Evolutionary conservation across 2,888 invertebrate species (phyloP).

Genomic region (Ennomos erosarius): DNA sequence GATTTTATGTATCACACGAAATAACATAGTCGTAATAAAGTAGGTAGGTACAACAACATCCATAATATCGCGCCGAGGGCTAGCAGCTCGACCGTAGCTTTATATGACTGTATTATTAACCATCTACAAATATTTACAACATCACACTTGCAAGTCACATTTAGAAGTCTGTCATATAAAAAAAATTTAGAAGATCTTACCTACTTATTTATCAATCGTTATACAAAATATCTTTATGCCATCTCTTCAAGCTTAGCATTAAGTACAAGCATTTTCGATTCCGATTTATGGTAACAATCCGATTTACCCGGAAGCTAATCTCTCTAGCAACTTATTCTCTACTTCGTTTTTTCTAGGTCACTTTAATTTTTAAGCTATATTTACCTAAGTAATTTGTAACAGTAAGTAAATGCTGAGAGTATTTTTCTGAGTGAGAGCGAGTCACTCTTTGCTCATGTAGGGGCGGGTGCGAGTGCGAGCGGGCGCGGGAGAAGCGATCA

Average conservation of each 20-base stretch:
- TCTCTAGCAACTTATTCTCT: constrained; percentile 71
- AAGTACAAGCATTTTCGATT: constrained; percentile 64
- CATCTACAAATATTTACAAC: constrained; percentile 66
- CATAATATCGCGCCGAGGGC: constrained; percentile 52
- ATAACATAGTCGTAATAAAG: constrained; percentile 49
- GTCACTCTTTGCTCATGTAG: constrained; percentile 41
- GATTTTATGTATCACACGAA: constrained; percentile 73
- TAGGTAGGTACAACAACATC: constrained; percentile 54
- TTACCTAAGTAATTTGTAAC: constrained; percentile 58
- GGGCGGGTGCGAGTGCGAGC: constrained; percentile 46
- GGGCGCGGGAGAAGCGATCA: constrained; percentile 25
- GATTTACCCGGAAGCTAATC: constrained; percentile 61
- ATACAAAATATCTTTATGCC: constrained; percentile 81
- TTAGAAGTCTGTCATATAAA: constrained; percentile 80
- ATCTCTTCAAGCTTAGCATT: constrained; percentile 73
- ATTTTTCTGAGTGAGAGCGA: constrained; percentile 57
- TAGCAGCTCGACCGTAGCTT: constrained; percentile 51
- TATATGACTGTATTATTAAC: constrained; percentile 36
- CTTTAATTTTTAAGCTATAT: constrained; percentile 63
- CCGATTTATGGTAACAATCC: constrained; percentile 49
- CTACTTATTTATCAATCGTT: constrained; percentile 75
- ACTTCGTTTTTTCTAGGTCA: constrained; percentile 65
- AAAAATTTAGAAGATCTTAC: constrained; percentile 75
- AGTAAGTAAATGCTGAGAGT: constrained; percentile 79
- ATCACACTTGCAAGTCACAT: constrained; percentile 84